A percentile compares a stretch with the other conserved stretches of the same genome.
Conservation (phyloP, 2,888 invertebrate genomes). For the Hemistola chrysoprasaria region DNA sequence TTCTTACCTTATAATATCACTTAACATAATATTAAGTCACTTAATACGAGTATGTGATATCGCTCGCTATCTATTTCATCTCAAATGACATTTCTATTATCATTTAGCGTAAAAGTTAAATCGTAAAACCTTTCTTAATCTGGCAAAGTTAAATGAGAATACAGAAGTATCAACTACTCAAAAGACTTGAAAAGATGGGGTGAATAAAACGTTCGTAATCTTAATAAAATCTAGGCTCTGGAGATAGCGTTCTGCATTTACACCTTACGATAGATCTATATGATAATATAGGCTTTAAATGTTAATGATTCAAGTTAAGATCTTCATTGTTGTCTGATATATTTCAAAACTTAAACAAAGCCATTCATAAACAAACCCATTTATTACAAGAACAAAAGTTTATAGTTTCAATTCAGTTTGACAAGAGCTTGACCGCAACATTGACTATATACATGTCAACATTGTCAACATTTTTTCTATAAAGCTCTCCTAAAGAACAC, state of each 20-base stretch:
- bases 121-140: conserved; percentile 22
- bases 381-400: no score
- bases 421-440: no score
- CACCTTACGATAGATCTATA: conserved; percentile 10
- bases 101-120: neutral
- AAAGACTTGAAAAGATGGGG: conserved; percentile 14
- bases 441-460: no score
- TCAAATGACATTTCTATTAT: no score
- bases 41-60: no score
- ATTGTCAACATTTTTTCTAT: no score
- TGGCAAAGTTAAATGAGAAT: conserved; percentile 23
- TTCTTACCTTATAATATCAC: no score
- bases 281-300: conserved; percentile 4
- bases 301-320: neutral
- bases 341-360: conserved; percentile 1
- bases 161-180: conserved; percentile 21
- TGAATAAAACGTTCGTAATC: conserved; percentile 26
- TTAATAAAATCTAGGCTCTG: conserved; percentile 28
- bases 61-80: no score
- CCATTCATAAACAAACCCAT: no score
- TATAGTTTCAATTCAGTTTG: no score
- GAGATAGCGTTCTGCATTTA: conserved; percentile 22
- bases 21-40: no score
- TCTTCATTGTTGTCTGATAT: neutral
- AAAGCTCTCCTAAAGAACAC: no score